Percentiles rank a stretch among this genome's conserved stretches.
Evolutionary conservation across 2,888 invertebrate species (phyloP).

Genomic region (Agrotis puta): DNA sequence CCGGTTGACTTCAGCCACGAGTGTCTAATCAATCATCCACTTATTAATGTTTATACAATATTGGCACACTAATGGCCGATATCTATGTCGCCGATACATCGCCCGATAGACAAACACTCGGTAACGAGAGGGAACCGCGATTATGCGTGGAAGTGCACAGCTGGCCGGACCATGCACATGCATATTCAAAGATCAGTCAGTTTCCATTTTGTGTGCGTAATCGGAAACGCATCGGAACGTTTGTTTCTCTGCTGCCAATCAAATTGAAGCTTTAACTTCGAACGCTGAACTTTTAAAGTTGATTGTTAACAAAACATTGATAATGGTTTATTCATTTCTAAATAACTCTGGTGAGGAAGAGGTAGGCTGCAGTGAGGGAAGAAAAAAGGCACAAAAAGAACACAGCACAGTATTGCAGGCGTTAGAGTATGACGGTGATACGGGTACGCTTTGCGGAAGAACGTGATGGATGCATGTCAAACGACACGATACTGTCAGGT

Average conservation of each 20-base stretch:
- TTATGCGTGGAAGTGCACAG: slow-evolving; percentile 74
- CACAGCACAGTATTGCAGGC: slow-evolving; percentile 76
- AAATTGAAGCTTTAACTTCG: slow-evolving; percentile 75
- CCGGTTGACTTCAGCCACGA: slow-evolving; percentile 35
- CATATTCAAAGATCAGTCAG: slow-evolving; percentile 89
- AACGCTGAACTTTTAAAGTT: slow-evolving; percentile 65
- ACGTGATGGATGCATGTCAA: slow-evolving; percentile 77
- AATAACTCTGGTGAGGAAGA: slow-evolving; percentile 83
- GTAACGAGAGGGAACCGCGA: slow-evolving; percentile 66
- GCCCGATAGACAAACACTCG: slow-evolving; percentile 68
- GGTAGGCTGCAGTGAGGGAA: slow-evolving; percentile 75
- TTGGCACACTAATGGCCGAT: slow-evolving; percentile 72
- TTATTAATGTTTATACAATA: slow-evolving; percentile 73
- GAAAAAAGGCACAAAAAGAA: slow-evolving; percentile 72
- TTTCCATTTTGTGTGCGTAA: slow-evolving; percentile 89
- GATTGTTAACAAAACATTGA: slow-evolving; percentile 58
- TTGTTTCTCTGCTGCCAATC: slow-evolving; percentile 68
- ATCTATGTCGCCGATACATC: slow-evolving; percentile 70
- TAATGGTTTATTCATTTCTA: slow-evolving; percentile 84
- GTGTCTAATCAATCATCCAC: slow-evolving; percentile 60
- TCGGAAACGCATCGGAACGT: slow-evolving; percentile 83
- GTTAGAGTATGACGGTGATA: slow-evolving; percentile 83
- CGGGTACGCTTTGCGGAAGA: slow-evolving; percentile 77
- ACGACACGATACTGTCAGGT: slow-evolving; percentile 75
- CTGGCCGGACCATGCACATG: slow-evolving; percentile 78